Evolutionary conservation across 2,797 vertebrate genomes (phyloP), one percentile per base, ranked within the genome.

Genomic region (Antennarius maculatus): DNA sequence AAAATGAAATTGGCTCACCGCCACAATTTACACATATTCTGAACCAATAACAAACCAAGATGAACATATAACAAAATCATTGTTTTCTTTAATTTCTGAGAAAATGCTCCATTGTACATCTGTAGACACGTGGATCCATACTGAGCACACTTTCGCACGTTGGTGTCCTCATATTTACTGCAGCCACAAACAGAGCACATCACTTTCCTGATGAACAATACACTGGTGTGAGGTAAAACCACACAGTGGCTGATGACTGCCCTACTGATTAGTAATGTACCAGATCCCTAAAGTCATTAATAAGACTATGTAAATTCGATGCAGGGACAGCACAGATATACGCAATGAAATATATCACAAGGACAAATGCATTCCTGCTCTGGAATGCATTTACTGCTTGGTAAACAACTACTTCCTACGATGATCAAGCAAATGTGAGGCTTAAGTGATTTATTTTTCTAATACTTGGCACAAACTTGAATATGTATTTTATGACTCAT

Each of bases 261-360:
- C 77, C 84, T 84, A 68, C 76, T 83, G 75, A 76, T 84, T 80
- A 55, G 82, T 82, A 75, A 82, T 79, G 79, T 81, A 88, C 79
- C 89, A 77, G 76, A 86, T 86, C 77, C 77, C 84, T 39, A 52
- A 76, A 85, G 71, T 67, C 79, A 85, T 91, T 89, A 84, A 88
- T 86, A 84, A 75, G 84, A 70, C 77, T 82, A 87, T 87, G 86
- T 72, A 85, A 87, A 89, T 91, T 80, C 45, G 11, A 82, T 70
- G 60, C 45, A 54, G 55, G 59, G 70, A 80, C 71, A 69, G 71
- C 62, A 55, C 48, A 77, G 64, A 73, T 62, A 56, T 49, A 62
- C 49, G 16, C 64, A 43, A 48, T 62, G 60, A 82, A 80, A 89
- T 81, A 77, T 27, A 85, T 84, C 80, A 82, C 39, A 28, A 74